phyloP scores from a whole-genome alignment of 2,113 vertebrate species.

The Cromileptes altivelis region DNA sequence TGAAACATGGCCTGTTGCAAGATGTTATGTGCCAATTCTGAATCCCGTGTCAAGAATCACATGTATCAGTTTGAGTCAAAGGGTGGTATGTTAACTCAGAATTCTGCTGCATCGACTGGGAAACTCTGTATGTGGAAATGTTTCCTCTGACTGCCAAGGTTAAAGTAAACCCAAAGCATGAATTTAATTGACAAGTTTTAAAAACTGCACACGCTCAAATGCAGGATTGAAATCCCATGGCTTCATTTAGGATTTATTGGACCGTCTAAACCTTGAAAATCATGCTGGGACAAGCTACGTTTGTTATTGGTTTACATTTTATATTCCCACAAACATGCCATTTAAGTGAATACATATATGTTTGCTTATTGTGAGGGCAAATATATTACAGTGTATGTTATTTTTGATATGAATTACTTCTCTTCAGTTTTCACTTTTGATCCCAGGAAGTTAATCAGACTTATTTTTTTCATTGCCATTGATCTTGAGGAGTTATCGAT shows the following conservation, averaged over 20 bases:
- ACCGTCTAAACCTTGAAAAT: neutral
- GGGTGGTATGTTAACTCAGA: neutral
- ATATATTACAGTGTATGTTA: neutral
- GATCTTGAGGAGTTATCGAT: constrained; percentile 19
- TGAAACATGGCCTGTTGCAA: neutral
- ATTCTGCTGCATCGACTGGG: neutral
- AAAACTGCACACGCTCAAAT: neutral
- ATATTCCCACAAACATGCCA: neutral
- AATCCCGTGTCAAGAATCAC: constrained; percentile 1
- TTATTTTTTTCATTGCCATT: neutral
- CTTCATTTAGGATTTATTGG: neutral
- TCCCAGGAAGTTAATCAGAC: neutral
- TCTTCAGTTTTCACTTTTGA: neutral
- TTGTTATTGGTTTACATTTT: neutral
- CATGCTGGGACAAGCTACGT: neutral
- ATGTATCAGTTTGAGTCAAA: neutral
- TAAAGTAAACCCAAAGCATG: neutral
- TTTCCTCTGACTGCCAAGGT: neutral
- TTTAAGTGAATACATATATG: too few species aligned
- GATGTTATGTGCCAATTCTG: neutral
- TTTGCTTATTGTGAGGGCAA: neutral
- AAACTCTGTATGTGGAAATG: neutral
- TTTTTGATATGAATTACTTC: neutral
- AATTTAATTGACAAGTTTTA: neutral
- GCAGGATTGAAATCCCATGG: neutral